These are phyloP conservation scores for Halcyon leucocephala DNA, from an alignment of 2,797 vertebrate species.

Conservation along the genomic window DNA sequence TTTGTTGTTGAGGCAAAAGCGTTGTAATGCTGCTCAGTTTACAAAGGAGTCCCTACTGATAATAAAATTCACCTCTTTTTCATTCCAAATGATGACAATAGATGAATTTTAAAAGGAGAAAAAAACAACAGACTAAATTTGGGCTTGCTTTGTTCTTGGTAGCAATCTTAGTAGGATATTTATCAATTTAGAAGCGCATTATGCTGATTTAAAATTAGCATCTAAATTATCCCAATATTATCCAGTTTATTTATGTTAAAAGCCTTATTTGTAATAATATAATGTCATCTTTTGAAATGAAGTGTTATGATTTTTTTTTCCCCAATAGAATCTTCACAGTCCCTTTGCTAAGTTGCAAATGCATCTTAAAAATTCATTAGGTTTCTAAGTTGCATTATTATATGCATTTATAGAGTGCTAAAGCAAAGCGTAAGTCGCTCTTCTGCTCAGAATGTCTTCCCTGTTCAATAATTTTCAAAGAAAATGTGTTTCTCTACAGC, in stretches of 20 bases:
- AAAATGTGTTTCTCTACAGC: slow-evolving; percentile 36
- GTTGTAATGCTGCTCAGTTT: background rate
- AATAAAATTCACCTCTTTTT: background rate
- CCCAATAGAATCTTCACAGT: background rate
- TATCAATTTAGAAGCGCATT: background rate
- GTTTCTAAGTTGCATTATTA: background rate
- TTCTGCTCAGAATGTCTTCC: background rate
- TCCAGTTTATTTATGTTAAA: slow-evolving; percentile 4
- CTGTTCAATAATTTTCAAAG: background rate
- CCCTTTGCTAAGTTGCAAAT: background rate
- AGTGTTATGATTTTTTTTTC: background rate
- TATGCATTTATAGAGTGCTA: background rate
- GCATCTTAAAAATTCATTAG: slow-evolving; percentile 36
- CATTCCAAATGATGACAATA: background rate
- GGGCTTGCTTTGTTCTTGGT: background rate
- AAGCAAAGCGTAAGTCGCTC: background rate
- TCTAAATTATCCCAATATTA: background rate
- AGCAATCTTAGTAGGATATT: background rate
- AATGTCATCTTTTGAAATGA: background rate
- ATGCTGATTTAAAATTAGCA: background rate
- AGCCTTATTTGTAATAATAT: background rate
- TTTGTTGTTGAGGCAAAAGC: background rate
- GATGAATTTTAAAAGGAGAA: background rate
- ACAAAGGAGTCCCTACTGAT: background rate
- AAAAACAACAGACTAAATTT: background rate